These are phyloP conservation scores for Macrocentrus cingulum DNA, from an alignment of 1,140 invertebrate genomes.

Conservation along the genomic window DNA sequence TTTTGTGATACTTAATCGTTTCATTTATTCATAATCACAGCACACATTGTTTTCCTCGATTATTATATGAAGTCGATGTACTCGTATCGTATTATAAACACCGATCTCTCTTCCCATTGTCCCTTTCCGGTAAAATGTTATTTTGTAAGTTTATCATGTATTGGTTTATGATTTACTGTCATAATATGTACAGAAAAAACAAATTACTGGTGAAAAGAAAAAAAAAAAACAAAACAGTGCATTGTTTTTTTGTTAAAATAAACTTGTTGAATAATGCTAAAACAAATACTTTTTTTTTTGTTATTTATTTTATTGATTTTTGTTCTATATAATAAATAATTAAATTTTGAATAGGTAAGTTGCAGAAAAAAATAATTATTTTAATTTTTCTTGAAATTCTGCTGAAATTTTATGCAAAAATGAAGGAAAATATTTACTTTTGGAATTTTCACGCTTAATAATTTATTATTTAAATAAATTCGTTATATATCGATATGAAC, in stretches of 20 bases:
- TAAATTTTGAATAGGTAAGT: too few species aligned
- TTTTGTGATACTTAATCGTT: slow-evolving; percentile 54
- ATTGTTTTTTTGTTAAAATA: slow-evolving; percentile 60
- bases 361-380: too few species aligned
- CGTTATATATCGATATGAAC: too few species aligned
- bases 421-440: too few species aligned
- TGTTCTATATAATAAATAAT: too few species aligned
- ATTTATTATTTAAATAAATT: too few species aligned
- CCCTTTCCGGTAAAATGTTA: slow-evolving; percentile 32
- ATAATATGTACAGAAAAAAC: slow-evolving; percentile 54
- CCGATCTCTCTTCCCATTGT: slow-evolving; percentile 20
- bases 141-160: slow-evolving; percentile 51
- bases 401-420: too few species aligned
- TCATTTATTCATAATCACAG: slow-evolving; percentile 32
- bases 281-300: too few species aligned
- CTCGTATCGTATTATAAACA: slow-evolving; percentile 12
- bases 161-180: slow-evolving; percentile 54
- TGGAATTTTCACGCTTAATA: too few species aligned
- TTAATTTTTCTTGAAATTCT: too few species aligned
- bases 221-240: slow-evolving; percentile 40
- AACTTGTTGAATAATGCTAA: slow-evolving; percentile 51
- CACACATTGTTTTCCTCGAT: slow-evolving; percentile 18
- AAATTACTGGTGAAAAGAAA: slow-evolving; percentile 18
- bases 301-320: too few species aligned
- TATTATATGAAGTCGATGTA: slow-evolving; percentile 25